These are phyloP conservation scores for Poeciliopsis occidentalis DNA, from an alignment of 2,113 vertebrate species.

Conservation along the genomic window DNA sequence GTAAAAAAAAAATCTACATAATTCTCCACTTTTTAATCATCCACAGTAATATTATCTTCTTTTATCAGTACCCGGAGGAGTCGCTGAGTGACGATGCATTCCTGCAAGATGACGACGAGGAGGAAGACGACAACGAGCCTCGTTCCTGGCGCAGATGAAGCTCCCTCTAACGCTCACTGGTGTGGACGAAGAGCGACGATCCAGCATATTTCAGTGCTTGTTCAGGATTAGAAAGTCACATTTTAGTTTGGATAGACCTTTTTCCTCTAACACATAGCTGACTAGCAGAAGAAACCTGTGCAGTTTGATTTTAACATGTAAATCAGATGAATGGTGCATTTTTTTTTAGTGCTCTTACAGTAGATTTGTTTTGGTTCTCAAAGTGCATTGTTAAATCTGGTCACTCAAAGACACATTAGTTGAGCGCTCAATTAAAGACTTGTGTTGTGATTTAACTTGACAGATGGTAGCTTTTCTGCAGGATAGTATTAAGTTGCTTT, in stretches of 20 bases:
- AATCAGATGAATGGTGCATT: conserved; percentile 39
- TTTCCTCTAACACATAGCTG: conserved; percentile 32
- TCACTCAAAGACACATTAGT: conserved; percentile 80
- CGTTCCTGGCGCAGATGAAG: conserved; percentile 98
- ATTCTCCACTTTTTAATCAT: conserved; percentile 1
- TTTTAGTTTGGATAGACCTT: conserved; percentile 58
- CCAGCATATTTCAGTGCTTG: conserved; percentile 56
- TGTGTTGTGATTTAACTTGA: conserved; percentile 63
- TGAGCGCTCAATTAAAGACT: conserved; percentile 82
- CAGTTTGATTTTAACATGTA: conserved; percentile 85
- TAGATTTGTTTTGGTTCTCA: conserved; percentile 71
- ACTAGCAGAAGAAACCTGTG: conserved; percentile 80
- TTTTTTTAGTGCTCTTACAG: conserved; percentile 71
- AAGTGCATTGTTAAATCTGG: conserved; percentile 78
- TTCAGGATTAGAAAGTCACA: conserved; percentile 42
- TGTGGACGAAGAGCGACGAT: conserved; percentile 35
- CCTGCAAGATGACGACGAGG: conserved; percentile 97
- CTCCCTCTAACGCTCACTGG: conserved; percentile 7
- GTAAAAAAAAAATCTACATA: neutral
- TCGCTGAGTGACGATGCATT: conserved; percentile 92
- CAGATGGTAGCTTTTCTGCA: conserved; percentile 89
- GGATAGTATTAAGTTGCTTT: conserved; percentile 83
- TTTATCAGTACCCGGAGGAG: conserved; percentile 89
- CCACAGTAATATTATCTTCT: conserved; percentile 11
- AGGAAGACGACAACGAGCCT: conserved; percentile 95